Percentiles rank a stretch among this genome's conserved stretches.
These are phyloP conservation scores for Cerastis leucographa DNA, from an alignment of 2,888 invertebrate genomes.

Conservation along the genomic window DNA sequence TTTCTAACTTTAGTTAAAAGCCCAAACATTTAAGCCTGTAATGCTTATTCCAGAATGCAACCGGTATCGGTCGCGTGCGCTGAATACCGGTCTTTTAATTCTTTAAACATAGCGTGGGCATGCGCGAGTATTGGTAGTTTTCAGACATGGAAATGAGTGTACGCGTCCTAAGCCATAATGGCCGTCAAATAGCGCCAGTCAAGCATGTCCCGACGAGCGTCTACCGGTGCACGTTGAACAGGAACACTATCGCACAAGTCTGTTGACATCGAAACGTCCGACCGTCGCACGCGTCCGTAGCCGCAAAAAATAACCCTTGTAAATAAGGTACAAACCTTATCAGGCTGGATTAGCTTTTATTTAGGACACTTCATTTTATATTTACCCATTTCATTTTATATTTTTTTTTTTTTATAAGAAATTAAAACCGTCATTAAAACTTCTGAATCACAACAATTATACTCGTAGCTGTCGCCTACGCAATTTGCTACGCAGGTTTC, in stretches of 20 bases:
- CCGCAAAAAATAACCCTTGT: neutral
- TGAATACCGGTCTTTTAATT: neutral
- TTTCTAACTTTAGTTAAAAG: neutral
- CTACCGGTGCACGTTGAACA: neutral
- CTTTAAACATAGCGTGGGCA: no score
- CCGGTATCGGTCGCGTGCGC: neutral
- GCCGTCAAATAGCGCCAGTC: neutral
- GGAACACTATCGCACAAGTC: neutral
- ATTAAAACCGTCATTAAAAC: neutral
- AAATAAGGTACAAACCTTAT: neutral
- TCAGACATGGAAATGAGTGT: no score
- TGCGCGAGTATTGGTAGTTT: no score
- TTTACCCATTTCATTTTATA: neutral
- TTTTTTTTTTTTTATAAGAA: neutral
- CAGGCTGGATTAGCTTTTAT: neutral
- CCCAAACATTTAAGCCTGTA: neutral
- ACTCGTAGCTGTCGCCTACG: neutral
- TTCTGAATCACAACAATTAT: neutral
- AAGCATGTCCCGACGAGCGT: neutral
- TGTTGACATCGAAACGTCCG: neutral
- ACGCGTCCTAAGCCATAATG: neutral
- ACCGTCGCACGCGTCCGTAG: neutral
- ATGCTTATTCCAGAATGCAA: neutral
- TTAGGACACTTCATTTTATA: neutral
- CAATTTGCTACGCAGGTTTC: conserved; percentile 2